Percentiles rank a stretch among this genome's conserved stretches.
Conservation (phyloP, 2,888 invertebrate species). For the Phania funesta region DNA sequence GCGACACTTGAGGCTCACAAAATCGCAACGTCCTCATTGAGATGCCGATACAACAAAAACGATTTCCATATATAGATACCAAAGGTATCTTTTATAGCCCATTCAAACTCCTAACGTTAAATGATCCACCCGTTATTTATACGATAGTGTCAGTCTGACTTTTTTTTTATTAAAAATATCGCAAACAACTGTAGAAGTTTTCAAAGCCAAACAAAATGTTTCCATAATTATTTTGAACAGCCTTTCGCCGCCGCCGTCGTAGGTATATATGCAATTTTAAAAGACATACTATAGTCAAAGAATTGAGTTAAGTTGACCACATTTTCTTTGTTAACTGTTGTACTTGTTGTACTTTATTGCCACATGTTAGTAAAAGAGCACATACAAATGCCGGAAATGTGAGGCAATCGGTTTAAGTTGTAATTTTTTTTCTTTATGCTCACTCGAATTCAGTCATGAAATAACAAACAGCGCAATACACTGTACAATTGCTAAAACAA, state of each 20-base stretch:
- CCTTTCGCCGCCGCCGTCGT: background rate
- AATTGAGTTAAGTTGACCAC: slow-evolving; percentile 56
- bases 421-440: slow-evolving; percentile 57
- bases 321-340: slow-evolving; percentile 37
- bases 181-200: too few species aligned
- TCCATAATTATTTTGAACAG: background rate
- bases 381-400: slow-evolving; percentile 67
- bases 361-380: slow-evolving; percentile 67
- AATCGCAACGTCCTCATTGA: too few species aligned
- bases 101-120: too few species aligned
- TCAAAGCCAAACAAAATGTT: too few species aligned
- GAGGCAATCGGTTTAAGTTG: slow-evolving; percentile 60
- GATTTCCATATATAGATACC: too few species aligned
- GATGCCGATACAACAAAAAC: too few species aligned
- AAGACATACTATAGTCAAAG: slow-evolving; percentile 24
- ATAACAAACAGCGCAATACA: slow-evolving; percentile 15
- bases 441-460: slow-evolving; percentile 56
- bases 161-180: too few species aligned
- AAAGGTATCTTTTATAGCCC: too few species aligned
- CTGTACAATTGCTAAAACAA: slow-evolving; percentile 28
- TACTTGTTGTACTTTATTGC: slow-evolving; percentile 59
- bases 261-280: background rate
- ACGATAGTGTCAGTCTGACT: too few species aligned
- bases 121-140: too few species aligned
- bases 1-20: too few species aligned